Evolutionary conservation across 2,113 vertebrate genomes (phyloP).

Genomic region (Eupsittula cactorum): DNA sequence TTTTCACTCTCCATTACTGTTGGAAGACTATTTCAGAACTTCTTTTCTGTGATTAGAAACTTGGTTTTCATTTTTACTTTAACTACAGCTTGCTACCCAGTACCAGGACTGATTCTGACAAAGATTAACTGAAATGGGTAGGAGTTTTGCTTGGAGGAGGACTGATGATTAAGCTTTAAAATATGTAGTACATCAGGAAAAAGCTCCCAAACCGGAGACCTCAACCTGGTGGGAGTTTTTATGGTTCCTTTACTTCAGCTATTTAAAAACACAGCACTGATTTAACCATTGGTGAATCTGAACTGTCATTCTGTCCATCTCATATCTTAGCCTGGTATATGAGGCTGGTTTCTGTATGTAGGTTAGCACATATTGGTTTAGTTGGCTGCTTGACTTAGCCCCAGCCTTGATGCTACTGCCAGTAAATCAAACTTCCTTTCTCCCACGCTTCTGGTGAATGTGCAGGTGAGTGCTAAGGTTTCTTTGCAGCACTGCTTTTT

Average conservation of each 20-base stretch:
- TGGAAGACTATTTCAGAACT: not conserved
- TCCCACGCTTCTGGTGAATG: not conserved
- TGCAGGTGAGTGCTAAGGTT: not conserved
- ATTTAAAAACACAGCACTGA: not conserved
- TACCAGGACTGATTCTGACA: not conserved
- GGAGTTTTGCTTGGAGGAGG: constrained; percentile 34
- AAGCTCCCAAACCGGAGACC: not conserved
- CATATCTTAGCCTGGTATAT: not conserved
- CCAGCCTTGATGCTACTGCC: not conserved
- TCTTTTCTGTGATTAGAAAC: not conserved
- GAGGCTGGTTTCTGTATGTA: not conserved
- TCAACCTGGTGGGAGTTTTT: constrained; percentile 23
- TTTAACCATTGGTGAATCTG: not conserved
- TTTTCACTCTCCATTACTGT: not conserved
- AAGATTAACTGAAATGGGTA: constrained; percentile 29
- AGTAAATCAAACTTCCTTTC: not conserved
- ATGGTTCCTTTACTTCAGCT: not conserved
- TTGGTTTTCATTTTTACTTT: not conserved
- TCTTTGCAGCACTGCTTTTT: not conserved
- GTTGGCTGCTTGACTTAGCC: not conserved
- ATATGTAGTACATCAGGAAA: constrained; percentile 7
- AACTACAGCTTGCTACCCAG: not conserved
- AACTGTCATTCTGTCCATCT: not conserved
- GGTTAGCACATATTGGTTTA: not conserved
- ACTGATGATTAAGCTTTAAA: constrained; percentile 57